Conservation (phyloP, 2,888 invertebrate genomes). For the Lithosia quadra region DNA sequence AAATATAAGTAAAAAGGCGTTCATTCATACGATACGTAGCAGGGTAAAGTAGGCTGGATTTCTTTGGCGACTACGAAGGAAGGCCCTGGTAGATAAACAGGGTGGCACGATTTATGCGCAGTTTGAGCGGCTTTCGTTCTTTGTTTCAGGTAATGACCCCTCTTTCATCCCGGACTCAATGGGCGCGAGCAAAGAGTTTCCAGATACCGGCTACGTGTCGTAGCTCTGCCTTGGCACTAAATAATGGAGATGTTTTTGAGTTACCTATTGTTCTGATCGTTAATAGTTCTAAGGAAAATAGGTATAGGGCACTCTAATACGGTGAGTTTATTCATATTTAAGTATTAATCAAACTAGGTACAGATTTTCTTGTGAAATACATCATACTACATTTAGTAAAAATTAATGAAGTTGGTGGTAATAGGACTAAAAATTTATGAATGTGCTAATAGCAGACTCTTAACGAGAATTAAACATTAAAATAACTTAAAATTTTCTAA, state of each 20-base stretch:
- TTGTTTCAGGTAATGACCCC: constrained; percentile 86
- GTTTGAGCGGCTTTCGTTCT: constrained; percentile 83
- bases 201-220: constrained; percentile 67
- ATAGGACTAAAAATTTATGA: no score
- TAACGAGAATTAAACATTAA: neutral
- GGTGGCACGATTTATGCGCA: constrained; percentile 82
- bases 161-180: constrained; percentile 84
- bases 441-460: neutral
- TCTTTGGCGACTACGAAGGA: constrained; percentile 79
- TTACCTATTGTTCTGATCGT: constrained; percentile 33
- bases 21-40: constrained; percentile 66
- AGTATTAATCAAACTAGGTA: neutral
- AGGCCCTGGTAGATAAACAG: constrained; percentile 81
- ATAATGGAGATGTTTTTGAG: constrained; percentile 43
- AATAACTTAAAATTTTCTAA: neutral
- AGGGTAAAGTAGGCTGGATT: constrained; percentile 78
- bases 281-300: neutral
- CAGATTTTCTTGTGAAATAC: neutral
- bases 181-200: constrained; percentile 74
- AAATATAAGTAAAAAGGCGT: constrained; percentile 69
- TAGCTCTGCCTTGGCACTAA: constrained; percentile 55
- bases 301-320: neutral
- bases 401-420: no score
- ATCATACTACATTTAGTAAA: no score
- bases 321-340: neutral